Percentiles rank a stretch among this genome's conserved stretches.
Conservation (phyloP, 1,140 invertebrate species). For the Sycophila sp. region DNA sequence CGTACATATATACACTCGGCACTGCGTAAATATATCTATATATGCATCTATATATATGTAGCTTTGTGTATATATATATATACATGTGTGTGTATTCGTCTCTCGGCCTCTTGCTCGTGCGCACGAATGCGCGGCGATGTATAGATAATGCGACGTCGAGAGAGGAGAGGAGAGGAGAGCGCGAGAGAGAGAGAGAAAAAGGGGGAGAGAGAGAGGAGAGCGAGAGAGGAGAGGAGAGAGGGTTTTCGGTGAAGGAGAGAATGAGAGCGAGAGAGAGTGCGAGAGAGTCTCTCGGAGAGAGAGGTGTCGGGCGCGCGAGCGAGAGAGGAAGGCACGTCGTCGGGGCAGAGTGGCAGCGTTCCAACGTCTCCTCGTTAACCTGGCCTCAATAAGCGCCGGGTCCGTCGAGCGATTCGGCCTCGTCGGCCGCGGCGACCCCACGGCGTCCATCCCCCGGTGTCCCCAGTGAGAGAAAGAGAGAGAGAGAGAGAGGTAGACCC, state of each 20-base stretch:
- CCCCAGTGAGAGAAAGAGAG: too few species aligned
- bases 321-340: slow-evolving; percentile 22
- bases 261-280: slow-evolving; percentile 21
- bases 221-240: slow-evolving; percentile 15
- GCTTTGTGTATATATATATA: not conserved
- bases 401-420: not conserved
- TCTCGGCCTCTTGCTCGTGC: too few species aligned
- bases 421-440: too few species aligned
- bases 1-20: not conserved
- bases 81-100: too few species aligned
- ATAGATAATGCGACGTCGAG: too few species aligned
- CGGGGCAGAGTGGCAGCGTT: slow-evolving; percentile 17
- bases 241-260: slow-evolving; percentile 11
- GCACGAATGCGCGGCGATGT: too few species aligned
- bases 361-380: slow-evolving; percentile 21
- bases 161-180: slow-evolving; percentile 7
- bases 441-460: too few species aligned
- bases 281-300: slow-evolving; percentile 13
- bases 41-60: not conserved
- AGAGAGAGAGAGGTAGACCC: slow-evolving; percentile 9
- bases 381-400: not conserved
- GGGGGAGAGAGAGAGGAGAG: slow-evolving; percentile 3
- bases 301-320: too few species aligned
- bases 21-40: slow-evolving; percentile 1
- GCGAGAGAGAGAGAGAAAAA: slow-evolving; percentile 16